These are phyloP conservation scores for Zonotrichia albicollis DNA, from an alignment of 2,797 vertebrate species.

Conservation along the genomic window DNA sequence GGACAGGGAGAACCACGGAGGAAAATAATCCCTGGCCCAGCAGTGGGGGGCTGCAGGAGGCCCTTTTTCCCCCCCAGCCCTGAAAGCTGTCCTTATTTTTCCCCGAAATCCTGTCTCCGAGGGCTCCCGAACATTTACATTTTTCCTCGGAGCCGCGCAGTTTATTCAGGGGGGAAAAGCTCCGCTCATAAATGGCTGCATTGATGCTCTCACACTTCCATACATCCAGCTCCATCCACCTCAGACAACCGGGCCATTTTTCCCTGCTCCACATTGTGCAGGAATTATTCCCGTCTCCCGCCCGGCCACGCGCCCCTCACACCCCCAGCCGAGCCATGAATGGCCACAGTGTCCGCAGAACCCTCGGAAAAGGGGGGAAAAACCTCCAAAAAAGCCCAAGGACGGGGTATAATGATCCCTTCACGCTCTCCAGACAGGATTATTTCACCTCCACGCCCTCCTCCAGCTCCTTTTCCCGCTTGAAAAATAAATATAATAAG, in stretches of 20 bases:
- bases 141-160: neutral
- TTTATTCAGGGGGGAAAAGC: neutral
- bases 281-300: constrained; percentile 35
- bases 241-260: constrained; percentile 64
- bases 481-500: neutral
- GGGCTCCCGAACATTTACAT: constrained; percentile 46
- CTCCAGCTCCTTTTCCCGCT: neutral
- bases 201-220: constrained; percentile 41
- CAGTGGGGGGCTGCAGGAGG: neutral
- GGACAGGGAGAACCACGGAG: neutral
- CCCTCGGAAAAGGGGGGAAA: neutral
- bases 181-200: constrained; percentile 30
- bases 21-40: neutral
- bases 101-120: constrained; percentile 47
- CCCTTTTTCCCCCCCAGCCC: neutral
- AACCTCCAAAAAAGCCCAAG: neutral
- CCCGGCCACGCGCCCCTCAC: neutral
- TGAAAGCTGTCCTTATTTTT: constrained; percentile 53
- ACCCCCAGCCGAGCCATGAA: constrained; percentile 62
- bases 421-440: neutral
- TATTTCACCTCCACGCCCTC: neutral
- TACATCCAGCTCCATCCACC: neutral
- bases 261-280: neutral
- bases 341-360: constrained; percentile 59
- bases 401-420: constrained; percentile 35